Evolutionary conservation across 2,888 invertebrate genomes (phyloP).

Genomic region (Plagodis dolabraria): DNA sequence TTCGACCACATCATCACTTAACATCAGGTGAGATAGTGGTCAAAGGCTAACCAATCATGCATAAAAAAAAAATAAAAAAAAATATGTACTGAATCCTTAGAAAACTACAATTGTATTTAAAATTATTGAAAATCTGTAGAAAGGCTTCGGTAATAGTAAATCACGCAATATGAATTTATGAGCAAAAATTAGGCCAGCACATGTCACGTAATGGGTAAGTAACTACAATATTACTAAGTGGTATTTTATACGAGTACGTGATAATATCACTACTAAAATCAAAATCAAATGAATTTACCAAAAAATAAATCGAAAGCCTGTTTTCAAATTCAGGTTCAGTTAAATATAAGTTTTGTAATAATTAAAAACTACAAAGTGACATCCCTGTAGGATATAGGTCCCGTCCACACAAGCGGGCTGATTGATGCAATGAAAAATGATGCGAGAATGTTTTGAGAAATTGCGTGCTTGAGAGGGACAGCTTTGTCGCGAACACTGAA

Average conservation of each 20-base stretch:
- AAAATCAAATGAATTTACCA: too few relatives aligned
- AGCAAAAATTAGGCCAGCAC: not conserved
- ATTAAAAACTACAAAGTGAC: constrained; percentile 38
- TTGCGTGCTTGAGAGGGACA: constrained; percentile 68
- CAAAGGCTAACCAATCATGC: too few relatives aligned
- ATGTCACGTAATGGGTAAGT: not conserved
- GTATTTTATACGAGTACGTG: too few relatives aligned
- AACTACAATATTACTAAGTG: not conserved
- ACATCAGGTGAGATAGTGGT: too few relatives aligned
- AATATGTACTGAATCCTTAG: not conserved
- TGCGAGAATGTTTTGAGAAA: constrained; percentile 82
- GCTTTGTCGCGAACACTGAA: constrained; percentile 64
- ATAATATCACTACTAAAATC: too few relatives aligned
- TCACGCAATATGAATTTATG: constrained; percentile 2
- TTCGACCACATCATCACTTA: too few relatives aligned
- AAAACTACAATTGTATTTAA: too few relatives aligned
- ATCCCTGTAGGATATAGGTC: constrained; percentile 58
- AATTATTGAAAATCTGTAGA: not conserved
- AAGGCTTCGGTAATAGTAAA: not conserved
- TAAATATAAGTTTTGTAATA: not conserved
- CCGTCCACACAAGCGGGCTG: constrained; percentile 65
- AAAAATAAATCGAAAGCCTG: too few relatives aligned
- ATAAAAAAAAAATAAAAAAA: too few relatives aligned
- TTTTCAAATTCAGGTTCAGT: too few relatives aligned
- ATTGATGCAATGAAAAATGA: constrained; percentile 85